Conservation (phyloP, 2,113 vertebrate species). For the Nematolebias whitei region DNA sequence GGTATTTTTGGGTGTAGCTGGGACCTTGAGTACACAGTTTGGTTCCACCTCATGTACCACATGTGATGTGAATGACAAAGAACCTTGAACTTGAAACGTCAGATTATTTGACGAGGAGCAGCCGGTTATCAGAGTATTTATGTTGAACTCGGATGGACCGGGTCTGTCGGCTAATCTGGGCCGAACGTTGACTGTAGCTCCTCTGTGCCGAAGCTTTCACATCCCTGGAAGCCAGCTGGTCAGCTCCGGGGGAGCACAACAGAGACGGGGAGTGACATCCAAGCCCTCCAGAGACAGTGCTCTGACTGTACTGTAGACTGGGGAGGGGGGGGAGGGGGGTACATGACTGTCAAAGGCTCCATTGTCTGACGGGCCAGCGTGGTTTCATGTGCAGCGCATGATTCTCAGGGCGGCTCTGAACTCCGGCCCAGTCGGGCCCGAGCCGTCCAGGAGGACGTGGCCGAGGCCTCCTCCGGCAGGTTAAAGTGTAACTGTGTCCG, state of each 20-base stretch:
- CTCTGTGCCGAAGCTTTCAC: constrained; percentile 63
- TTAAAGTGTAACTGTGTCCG: constrained; percentile 81
- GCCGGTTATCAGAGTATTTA: constrained; percentile 43
- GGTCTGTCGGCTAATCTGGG: constrained; percentile 43
- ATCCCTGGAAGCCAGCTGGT: constrained; percentile 72
- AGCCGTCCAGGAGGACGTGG: constrained; percentile 67
- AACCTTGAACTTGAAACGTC: too few species aligned
- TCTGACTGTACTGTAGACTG: constrained; percentile 69
- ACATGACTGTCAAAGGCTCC: constrained; percentile 72
- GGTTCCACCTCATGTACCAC: too few species aligned
- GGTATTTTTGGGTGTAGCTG: too few species aligned
- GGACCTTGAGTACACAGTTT: too few species aligned
- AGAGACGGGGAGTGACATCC: constrained; percentile 76
- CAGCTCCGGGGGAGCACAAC: constrained; percentile 71
- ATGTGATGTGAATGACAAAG: too few species aligned
- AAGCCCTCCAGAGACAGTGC: constrained; percentile 75
- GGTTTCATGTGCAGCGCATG: constrained; percentile 75
- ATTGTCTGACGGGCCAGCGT: constrained; percentile 75
- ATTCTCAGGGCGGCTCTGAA: constrained; percentile 71
- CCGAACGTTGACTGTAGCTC: constrained; percentile 68
- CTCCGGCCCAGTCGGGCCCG: constrained; percentile 56
- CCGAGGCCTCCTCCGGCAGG: constrained; percentile 67
- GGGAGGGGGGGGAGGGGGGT: constrained; percentile 53
- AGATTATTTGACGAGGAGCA: constrained; percentile 13
- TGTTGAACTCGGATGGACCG: constrained; percentile 35